phyloP scores from a whole-genome alignment of 2,113 vertebrate species.

The Actenoides hombroni region DNA sequence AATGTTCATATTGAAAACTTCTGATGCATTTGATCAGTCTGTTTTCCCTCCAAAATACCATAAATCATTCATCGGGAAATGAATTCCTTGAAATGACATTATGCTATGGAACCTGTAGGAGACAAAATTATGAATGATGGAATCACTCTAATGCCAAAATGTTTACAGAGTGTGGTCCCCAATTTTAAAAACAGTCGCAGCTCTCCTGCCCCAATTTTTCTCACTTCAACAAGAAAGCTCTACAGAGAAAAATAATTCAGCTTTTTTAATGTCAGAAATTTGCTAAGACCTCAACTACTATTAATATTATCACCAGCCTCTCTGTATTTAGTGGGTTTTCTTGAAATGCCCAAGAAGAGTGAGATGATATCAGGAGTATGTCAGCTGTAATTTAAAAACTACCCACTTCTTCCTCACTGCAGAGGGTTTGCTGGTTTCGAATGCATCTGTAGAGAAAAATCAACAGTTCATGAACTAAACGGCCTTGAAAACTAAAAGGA shows the following conservation, averaged over 20 bases:
- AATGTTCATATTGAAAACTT: conserved; percentile 56
- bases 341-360: neutral
- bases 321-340: neutral
- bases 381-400: neutral
- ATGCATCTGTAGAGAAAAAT: neutral
- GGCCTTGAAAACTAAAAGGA: neutral
- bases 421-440: neutral
- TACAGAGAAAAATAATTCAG: neutral
- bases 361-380: neutral
- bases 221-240: neutral
- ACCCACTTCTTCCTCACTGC: fast-evolving
- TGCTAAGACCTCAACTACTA: neutral
- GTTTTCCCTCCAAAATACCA: neutral
- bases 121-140: conserved; percentile 31
- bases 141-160: conserved; percentile 22
- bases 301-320: neutral
- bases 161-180: neutral
- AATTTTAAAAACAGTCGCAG: neutral
- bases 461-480: neutral
- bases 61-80: conserved; percentile 21
- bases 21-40: conserved; percentile 31
- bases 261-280: neutral
- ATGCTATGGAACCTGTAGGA: conserved; percentile 43
- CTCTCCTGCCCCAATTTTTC: neutral
- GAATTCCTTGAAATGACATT: conserved; percentile 36